Percentiles rank a stretch among this genome's conserved stretches.
These are phyloP conservation scores for Myotis myotis DNA, from an alignment of 2,797 vertebrate species.

Conservation along the genomic window DNA sequence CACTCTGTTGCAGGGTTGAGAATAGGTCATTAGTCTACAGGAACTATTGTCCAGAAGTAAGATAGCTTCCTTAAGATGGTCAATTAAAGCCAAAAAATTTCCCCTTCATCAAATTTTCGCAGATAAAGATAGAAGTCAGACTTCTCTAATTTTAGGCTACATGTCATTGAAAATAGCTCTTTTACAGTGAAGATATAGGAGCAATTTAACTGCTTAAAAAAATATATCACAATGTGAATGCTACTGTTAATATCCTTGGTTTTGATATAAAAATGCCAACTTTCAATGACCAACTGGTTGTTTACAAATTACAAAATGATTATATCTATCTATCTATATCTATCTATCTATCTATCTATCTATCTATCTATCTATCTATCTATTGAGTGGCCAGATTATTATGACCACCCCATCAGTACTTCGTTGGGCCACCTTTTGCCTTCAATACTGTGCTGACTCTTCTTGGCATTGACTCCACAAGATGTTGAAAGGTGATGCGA, in stretches of 20 bases:
- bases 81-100: background rate
- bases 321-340: too few species aligned
- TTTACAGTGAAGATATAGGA: conserved; percentile 30
- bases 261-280: background rate
- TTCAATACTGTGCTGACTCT: too few species aligned
- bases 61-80: background rate
- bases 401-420: too few species aligned
- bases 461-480: too few species aligned
- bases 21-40: background rate
- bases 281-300: background rate
- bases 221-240: background rate
- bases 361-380: too few species aligned
- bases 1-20: background rate
- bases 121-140: conserved; percentile 28
- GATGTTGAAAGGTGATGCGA: too few species aligned
- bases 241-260: background rate
- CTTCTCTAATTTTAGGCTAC: conserved; percentile 56
- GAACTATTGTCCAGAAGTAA: background rate
- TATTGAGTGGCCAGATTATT: too few species aligned
- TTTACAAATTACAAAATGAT: conserved; percentile 18
- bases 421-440: too few species aligned
- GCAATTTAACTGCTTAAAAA: background rate
- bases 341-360: too few species aligned
- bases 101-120: background rate
- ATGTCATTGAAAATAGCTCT: conserved; percentile 51